phyloP scores from a whole-genome alignment of 2,113 vertebrate genomes.

The Galbula dea region DNA sequence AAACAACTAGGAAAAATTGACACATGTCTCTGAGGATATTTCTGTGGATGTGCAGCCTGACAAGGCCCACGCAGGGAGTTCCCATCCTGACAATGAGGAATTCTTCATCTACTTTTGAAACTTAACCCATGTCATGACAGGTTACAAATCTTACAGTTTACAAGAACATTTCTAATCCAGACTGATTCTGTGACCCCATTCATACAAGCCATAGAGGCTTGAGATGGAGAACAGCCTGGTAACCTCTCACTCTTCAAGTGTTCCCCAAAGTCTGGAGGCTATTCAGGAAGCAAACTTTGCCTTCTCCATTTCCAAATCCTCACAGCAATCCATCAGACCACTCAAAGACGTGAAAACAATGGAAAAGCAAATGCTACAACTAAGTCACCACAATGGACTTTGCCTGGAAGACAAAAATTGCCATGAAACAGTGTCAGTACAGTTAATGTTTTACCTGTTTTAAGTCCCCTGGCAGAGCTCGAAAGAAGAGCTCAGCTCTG shows the following conservation, averaged over 20 bases:
- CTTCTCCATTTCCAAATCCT: neutral
- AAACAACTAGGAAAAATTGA: neutral
- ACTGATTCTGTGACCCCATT: neutral
- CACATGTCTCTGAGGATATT: neutral
- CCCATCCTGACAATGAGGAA: neutral
- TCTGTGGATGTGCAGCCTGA: neutral
- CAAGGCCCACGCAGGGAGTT: neutral
- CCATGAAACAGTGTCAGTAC: neutral
- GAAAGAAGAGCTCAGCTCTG: neutral
- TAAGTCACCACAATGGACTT: neutral
- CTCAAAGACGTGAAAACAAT: neutral
- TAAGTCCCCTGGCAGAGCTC: neutral
- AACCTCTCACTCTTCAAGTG: neutral
- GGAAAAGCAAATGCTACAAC: neutral
- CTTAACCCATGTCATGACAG: neutral
- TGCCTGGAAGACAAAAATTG: neutral
- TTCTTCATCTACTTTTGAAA: neutral
- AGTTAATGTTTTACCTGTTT: conserved; percentile 43
- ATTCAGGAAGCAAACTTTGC: neutral
- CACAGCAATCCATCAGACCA: neutral
- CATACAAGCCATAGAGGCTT: neutral
- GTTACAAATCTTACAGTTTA: neutral
- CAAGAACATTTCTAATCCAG: neutral
- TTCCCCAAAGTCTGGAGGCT: neutral
- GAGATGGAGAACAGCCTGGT: neutral